Evolutionary conservation across 1,140 invertebrate genomes (phyloP).

Genomic region (Philopotamus ludificatus): DNA sequence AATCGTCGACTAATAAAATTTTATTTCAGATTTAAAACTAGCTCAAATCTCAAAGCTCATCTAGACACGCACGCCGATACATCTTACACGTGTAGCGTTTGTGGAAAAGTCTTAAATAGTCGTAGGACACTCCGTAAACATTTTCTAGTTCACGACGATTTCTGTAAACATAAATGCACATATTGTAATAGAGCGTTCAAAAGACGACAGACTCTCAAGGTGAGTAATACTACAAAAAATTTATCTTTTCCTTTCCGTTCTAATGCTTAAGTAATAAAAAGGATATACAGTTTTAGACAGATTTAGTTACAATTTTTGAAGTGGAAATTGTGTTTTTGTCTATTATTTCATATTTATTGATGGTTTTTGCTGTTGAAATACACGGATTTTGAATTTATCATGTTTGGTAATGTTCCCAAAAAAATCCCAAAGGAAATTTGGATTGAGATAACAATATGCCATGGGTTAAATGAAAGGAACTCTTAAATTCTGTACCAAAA

Average conservation of each 20-base stretch:
- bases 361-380: no score
- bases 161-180: slow-evolving; percentile 51
- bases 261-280: no score
- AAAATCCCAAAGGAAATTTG: no score
- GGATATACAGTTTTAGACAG: no score
- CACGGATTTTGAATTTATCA: no score
- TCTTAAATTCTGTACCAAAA: no score
- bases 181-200: slow-evolving; percentile 56
- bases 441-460: no score
- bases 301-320: neutral
- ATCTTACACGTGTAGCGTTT: slow-evolving; percentile 53
- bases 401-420: no score
- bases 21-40: slow-evolving; percentile 51
- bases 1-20: no score
- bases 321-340: neutral
- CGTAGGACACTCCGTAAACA: slow-evolving; percentile 53
- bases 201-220: slow-evolving; percentile 53
- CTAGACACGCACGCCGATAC: slow-evolving; percentile 54
- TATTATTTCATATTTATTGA: slow-evolving; percentile 6
- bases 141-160: slow-evolving; percentile 53
- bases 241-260: neutral
- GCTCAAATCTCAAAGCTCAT: slow-evolving; percentile 54
- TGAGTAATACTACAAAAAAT: no score
- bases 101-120: slow-evolving; percentile 53
- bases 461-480: no score